Evolutionary conservation across 2,113 vertebrate genomes (phyloP), one percentile per base, ranked within the genome.

Genomic region (Motacilla tschutschensis): DNA sequence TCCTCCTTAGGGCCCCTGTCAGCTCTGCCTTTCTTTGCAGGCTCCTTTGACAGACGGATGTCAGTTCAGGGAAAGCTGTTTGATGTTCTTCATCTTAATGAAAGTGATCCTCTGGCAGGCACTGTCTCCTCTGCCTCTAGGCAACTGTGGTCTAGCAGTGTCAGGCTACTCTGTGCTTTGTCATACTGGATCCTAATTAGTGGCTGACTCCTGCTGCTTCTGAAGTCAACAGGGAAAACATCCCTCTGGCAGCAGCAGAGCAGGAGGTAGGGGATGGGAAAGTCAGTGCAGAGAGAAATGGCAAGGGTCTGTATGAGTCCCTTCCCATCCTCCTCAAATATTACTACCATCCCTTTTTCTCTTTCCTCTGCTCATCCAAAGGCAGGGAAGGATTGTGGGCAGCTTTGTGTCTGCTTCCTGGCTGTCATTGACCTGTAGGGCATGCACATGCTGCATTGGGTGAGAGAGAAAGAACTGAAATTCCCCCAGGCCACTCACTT

Each of bases 111-210:
- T 70, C 51, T 1, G 17, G 91, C 92, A 85, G 63, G 73, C 67
- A 26, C 88, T 87, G 81, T 36, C 88, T 93, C 60, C 86, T 89
- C 70, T 88, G 87, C 83, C 82, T 92, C 72, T n/a, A 89, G 86
- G 89, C 24, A 3, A 81, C 71, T 80, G 67, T 71, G 90, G 79
- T 87, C 89, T 79, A 83, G 72, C 65, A 63, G 75, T 72, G 69
- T 89, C 72, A 93, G 85, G 64, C 66, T 85, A 59, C 81, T 92
- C 73, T 64, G 77, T 92, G 89, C 86, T 89, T 93, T 91, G 88
- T 89, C 93, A 94, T 85, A 73, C 80, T 66, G 67, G 78, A 92
- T 95, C 71, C 84, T 94, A 95, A 95, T 96, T 95, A 95, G 93
- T 70, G 74, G 36, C 91, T 87, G 84, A 31, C 67, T 93, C 87